Base-by-base conservation (phyloP, 1,140 invertebrate species). In the Leptopilina clavipes region DNA sequence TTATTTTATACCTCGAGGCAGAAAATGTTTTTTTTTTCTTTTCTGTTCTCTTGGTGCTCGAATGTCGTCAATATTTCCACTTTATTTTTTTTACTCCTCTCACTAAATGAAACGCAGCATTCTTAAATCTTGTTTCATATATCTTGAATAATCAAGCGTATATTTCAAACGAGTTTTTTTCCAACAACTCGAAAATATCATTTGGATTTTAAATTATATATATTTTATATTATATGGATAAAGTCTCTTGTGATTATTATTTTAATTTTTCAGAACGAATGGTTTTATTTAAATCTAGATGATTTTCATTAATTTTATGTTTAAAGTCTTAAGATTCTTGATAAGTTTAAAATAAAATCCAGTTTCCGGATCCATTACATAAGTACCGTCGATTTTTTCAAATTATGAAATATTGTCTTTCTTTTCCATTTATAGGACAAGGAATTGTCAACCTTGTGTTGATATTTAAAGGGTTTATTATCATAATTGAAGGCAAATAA, bases 81-180 rank as follows among this genome's bases (percentile, higher is more conserved):
- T 25, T 31, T n/a, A n/a, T 56, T 56, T 65, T 59, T 65, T 65
- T 25, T 65, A 25, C 12, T 25, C 19, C 6, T 14, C 18, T 10
- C 56, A 65, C 11, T 25, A 65, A 25, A 25, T 0, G 56, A 8
- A 65, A 65, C 19, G 22, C 56, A 25, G 56, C 19, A 25, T 9
- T 65, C 56, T 22, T 65, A 22, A 65, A 25, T 65, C 56, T 65
- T 22, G 11, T 19, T 65, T 25, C 25, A 65, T 65, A 22, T 65
- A 65, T n/a, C n/a, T n/a, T n/a, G n/a, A n/a, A 65, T 65, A 65
- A 65, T 65, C 22, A 65, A 65, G 22, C 56, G 22, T 65, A 14
- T 25, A 31, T 65, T n/a, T 65, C 19, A 65, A 65, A 65, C 56
- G 22, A 65, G 56, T 65, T 65, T 65, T 65, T 59, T 22, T 25